phyloP scores from a whole-genome alignment of 2,113 vertebrate species.

The Nerophis lumbriciformis region DNA sequence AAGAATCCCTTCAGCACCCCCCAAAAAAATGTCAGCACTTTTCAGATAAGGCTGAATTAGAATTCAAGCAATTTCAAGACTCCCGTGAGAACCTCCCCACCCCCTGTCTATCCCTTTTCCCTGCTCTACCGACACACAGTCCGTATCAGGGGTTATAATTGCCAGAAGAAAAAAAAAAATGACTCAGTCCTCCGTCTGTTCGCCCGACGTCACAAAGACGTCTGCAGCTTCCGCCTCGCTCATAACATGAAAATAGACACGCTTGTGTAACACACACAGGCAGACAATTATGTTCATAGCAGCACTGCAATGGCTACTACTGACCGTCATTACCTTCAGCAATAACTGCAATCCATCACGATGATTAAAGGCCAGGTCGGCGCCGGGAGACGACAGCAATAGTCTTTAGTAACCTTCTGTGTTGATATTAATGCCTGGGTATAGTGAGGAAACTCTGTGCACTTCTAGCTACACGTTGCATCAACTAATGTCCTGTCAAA shows the following conservation, averaged over 20 bases:
- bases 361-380: slow-evolving; percentile 6
- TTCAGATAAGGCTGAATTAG: background rate
- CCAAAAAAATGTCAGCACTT: background rate
- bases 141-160: slow-evolving; percentile 60
- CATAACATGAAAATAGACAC: slow-evolving; percentile 58
- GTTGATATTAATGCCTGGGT: slow-evolving; percentile 10
- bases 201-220: slow-evolving; percentile 56
- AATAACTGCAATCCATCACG: slow-evolving; percentile 5
- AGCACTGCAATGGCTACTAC: background rate
- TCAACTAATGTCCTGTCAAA: slow-evolving; percentile 33
- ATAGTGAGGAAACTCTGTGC: slow-evolving; percentile 9
- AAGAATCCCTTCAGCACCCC: too few species aligned
- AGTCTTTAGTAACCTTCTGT: background rate
- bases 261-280: slow-evolving; percentile 27
- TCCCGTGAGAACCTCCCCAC: background rate
- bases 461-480: slow-evolving; percentile 4
- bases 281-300: slow-evolving; percentile 20
- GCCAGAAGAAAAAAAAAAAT: slow-evolving; percentile 55
- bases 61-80: background rate
- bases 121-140: slow-evolving; percentile 31
- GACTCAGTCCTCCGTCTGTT: slow-evolving; percentile 65
- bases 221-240: slow-evolving; percentile 53
- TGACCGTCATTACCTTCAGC: slow-evolving; percentile 1
- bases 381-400: slow-evolving; percentile 1
- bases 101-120: slow-evolving; percentile 9